phyloP scores from a whole-genome alignment of 2,797 vertebrate genomes.

The Nannoperca australis region DNA sequence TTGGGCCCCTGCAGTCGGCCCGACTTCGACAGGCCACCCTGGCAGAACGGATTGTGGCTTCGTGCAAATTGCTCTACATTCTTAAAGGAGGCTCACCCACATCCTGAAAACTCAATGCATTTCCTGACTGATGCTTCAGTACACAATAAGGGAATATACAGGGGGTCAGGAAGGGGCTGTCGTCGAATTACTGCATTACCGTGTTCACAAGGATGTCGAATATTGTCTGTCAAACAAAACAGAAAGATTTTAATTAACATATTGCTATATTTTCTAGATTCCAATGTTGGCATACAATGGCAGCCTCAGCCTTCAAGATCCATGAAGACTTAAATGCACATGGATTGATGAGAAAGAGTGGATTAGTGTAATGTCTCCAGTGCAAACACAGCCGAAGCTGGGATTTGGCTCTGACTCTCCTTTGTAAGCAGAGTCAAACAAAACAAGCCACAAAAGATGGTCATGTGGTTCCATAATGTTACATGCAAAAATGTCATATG shows the following conservation, averaged over 20 bases:
- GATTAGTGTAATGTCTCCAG: constrained; percentile 54
- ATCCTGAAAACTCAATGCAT: constrained; percentile 10
- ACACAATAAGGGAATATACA: not conserved
- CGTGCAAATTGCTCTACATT: constrained; percentile 18
- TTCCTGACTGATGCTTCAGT: constrained; percentile 18
- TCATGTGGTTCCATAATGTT: constrained; percentile 52
- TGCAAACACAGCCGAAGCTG: constrained; percentile 52
- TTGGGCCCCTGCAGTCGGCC: constrained; percentile 16
- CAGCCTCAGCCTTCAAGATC: not conserved
- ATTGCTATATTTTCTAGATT: not conserved
- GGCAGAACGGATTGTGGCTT: constrained; percentile 17
- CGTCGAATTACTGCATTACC: not conserved
- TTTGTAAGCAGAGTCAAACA: constrained; percentile 52
- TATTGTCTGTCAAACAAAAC: constrained; percentile 2
- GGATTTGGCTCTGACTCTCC: constrained; percentile 54
- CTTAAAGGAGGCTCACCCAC: not conserved
- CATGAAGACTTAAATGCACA: constrained; percentile 32
- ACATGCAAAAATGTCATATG: constrained; percentile 41
- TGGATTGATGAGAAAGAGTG: constrained; percentile 41
- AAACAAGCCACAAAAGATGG: constrained; percentile 51
- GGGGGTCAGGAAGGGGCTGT: not conserved
- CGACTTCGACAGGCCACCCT: constrained; percentile 32
- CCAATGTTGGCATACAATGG: not conserved
- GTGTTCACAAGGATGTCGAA: constrained; percentile 6
- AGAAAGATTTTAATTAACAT: not conserved